Base-by-base conservation (phyloP, 2,888 invertebrate species). In the Sinotaia quadrata region DNA sequence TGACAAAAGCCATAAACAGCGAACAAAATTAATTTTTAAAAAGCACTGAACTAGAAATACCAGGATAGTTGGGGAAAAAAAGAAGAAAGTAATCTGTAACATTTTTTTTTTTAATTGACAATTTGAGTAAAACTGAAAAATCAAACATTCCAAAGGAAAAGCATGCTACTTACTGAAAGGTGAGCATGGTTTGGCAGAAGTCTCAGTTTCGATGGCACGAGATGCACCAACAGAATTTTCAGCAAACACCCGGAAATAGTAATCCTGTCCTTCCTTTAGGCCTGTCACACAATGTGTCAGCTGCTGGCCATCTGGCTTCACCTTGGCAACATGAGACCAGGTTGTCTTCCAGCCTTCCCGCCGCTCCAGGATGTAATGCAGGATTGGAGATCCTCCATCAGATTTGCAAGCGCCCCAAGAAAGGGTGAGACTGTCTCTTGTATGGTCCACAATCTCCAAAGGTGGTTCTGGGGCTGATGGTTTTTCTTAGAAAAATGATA, bases 171-270 rank as follows among this genome's bases (percentile, higher is more conserved):
- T 75, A 86, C 85, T 73, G 68, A 78, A 79, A 61, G 85, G 86
- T 57, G 78, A 81, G 65, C 83, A 78, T 41, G 86, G 85, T 57
- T 71, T 84, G 66, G 84, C 74, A 33, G 74, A 65, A 34, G 79
- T 73, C 7, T 74, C 72, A 37, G 77, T 78, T 73, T 85, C 83
- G 59, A 84, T 72, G 63, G 94, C 93, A 76, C 95, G 95, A 31
- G 96, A 95, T 57, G 91, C 90, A 5, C 96, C 96, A 66, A 95
- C 92, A 18, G 94, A 92, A 88, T 97, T 97, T 78, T 93, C 93
- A 0, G 96, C 96, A 83, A 93, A 92, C 27, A 97, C 92, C 74
- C 95, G 91, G 91, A 96, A 95, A 90, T 93, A 91, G 85, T 96
- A 97, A 81, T 94, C 93, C 56, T 92, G 91, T 82, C 94, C 93